Percentiles rank a stretch among this genome's conserved stretches.
Evolutionary conservation across 1,140 invertebrate genomes (phyloP).

Genomic region (Drosophila lacteicornis): DNA sequence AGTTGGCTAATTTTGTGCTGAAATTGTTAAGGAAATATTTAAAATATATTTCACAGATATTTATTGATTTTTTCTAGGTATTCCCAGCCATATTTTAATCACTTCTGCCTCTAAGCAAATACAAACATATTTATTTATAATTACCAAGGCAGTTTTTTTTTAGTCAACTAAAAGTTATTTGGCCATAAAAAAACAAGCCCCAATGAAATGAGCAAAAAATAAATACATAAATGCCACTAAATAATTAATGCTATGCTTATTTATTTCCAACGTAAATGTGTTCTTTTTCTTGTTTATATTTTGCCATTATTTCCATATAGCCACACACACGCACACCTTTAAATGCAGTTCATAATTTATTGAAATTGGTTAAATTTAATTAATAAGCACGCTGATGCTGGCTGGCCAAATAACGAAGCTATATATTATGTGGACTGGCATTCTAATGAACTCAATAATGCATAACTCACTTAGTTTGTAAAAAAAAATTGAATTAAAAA

Average conservation of each 20-base stretch:
- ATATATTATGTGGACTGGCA: background rate
- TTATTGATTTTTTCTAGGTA: too few relatives aligned
- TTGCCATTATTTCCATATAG: background rate
- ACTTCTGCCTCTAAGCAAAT: background rate
- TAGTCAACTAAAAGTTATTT: background rate
- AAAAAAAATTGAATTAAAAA: background rate
- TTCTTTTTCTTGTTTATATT: background rate
- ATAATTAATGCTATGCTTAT: constrained; percentile 10
- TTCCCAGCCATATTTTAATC: background rate
- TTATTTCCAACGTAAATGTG: background rate
- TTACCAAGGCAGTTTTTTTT: background rate
- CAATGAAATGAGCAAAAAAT: background rate
- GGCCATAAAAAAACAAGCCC: background rate
- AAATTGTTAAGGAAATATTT: background rate
- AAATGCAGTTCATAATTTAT: constrained; percentile 4
- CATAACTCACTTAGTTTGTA: background rate
- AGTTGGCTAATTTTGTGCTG: background rate
- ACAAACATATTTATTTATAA: constrained; percentile 2
- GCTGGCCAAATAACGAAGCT: background rate
- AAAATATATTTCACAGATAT: too few relatives aligned
- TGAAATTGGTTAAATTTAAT: constrained; percentile 8
- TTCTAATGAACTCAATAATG: background rate
- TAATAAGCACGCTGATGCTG: background rate
- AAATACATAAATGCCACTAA: constrained; percentile 7
- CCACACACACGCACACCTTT: background rate